phyloP scores from a whole-genome alignment of 1,140 invertebrate species.

The Oreohelix idahoensis region DNA sequence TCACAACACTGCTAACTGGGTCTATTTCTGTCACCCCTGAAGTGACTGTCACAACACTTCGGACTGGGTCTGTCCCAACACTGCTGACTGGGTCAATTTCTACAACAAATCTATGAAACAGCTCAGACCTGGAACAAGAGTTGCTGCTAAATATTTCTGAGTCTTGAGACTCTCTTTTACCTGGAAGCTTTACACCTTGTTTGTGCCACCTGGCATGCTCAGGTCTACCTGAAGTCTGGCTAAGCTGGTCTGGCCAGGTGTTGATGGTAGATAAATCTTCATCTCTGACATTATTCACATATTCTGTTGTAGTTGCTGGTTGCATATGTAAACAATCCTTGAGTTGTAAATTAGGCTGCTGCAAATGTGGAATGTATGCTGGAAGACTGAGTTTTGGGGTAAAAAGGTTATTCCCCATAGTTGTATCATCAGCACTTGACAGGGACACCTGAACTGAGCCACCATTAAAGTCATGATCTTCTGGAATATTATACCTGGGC shows the following conservation, averaged over 20 bases:
- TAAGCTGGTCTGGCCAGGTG: neutral
- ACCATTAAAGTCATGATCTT: neutral
- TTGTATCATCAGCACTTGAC: too few relatives aligned
- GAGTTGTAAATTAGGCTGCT: neutral
- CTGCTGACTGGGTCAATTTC: neutral
- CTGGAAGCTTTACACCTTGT: neutral
- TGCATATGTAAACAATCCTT: neutral
- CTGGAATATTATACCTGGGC: neutral
- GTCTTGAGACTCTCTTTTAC: neutral
- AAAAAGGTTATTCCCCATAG: too few relatives aligned
- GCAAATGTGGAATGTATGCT: too few relatives aligned
- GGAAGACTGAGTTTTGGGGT: too few relatives aligned
- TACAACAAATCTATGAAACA: neutral
- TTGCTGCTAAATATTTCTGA: neutral
- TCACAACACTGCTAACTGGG: too few relatives aligned
- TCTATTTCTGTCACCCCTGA: too few relatives aligned
- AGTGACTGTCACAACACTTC: too few relatives aligned
- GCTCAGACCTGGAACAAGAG: neutral
- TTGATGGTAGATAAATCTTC: neutral
- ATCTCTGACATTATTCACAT: neutral
- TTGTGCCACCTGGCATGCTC: neutral
- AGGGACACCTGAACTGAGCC: neutral
- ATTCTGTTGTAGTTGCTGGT: neutral
- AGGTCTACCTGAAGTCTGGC: neutral
- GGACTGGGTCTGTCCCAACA: too few relatives aligned